Conservation (phyloP, 2,888 invertebrate species). For the Encarsia formosa region DNA sequence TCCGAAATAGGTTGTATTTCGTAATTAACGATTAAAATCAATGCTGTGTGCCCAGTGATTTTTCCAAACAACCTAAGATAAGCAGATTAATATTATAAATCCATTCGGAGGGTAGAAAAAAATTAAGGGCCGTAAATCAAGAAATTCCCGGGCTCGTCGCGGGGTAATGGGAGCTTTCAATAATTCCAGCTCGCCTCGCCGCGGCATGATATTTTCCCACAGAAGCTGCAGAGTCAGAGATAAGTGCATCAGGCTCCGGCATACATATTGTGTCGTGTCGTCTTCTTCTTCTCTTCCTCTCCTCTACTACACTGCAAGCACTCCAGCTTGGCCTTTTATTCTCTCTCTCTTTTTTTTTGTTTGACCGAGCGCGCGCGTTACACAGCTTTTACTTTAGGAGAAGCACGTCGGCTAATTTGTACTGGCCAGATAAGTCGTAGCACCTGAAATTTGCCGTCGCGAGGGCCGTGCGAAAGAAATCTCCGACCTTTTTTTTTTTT, state of each 20-base stretch:
- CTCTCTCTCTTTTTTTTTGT: constrained; percentile 23
- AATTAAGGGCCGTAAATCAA: too few relatives aligned
- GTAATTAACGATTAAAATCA: too few relatives aligned
- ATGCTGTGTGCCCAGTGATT: too few relatives aligned
- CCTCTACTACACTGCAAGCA: neutral
- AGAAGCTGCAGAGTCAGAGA: constrained; percentile 25
- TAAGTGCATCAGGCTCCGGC: constrained; percentile 7
- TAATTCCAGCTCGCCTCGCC: constrained; percentile 38
- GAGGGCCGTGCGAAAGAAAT: too few relatives aligned
- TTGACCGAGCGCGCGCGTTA: constrained; percentile 39
- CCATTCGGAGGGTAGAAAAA: too few relatives aligned
- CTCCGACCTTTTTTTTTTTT: neutral
- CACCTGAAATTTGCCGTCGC: constrained; percentile 32
- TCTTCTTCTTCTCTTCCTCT: constrained; percentile 2
- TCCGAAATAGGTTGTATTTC: too few relatives aligned
- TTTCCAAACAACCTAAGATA: too few relatives aligned
- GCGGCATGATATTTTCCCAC: constrained; percentile 38
- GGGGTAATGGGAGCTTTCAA: constrained; percentile 51
- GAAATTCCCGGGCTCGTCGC: too few relatives aligned
- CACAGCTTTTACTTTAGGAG: constrained; percentile 48
- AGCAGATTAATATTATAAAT: too few relatives aligned
- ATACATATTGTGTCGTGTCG: constrained; percentile 18
- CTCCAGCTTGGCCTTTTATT: neutral
- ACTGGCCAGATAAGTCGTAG: constrained; percentile 39
- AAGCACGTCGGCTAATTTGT: constrained; percentile 47